Percentiles rank a stretch among this genome's conserved stretches.
These are phyloP conservation scores for Chinchilla lanigera DNA, from an alignment of 2,113 vertebrate genomes.

Conservation along the genomic window DNA sequence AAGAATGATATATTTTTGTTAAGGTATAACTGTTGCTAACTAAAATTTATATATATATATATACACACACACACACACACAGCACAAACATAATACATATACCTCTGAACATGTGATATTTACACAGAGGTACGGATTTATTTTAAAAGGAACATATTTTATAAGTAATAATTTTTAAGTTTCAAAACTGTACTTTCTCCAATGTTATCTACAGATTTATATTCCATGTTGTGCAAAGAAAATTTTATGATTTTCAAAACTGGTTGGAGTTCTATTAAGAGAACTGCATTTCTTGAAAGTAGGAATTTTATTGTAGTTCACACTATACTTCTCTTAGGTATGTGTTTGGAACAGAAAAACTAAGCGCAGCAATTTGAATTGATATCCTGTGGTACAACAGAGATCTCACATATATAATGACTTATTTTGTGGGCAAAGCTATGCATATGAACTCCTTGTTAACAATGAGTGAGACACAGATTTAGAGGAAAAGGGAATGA, in stretches of 20 bases:
- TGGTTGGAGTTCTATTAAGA: constrained; percentile 49
- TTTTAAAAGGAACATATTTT: constrained; percentile 1
- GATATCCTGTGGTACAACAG: not conserved
- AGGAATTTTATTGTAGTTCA: constrained; percentile 65
- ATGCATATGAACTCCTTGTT: not conserved
- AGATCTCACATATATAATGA: not conserved
- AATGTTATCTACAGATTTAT: constrained; percentile 31
- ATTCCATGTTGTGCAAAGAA: constrained; percentile 38
- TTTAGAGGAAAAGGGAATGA: not conserved
- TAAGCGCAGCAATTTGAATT: constrained; percentile 1
- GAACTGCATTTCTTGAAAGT: constrained; percentile 53
- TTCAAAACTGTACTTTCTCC: constrained; percentile 17
- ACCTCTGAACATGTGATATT: not conserved
- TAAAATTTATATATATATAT: not conserved
- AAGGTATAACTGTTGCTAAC: not conserved
- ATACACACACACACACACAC: not conserved
- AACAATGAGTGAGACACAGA: not conserved
- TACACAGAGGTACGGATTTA: not conserved
- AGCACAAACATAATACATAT: not conserved
- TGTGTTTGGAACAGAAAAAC: constrained; percentile 20
- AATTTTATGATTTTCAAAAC: constrained; percentile 54
- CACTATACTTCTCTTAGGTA: not conserved
- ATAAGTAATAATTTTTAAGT: constrained; percentile 12
- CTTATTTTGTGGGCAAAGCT: not conserved
- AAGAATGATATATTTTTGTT: not conserved